Evolutionary conservation across 2,888 invertebrate species (phyloP).

Genomic region (Heliconius ismenius): DNA sequence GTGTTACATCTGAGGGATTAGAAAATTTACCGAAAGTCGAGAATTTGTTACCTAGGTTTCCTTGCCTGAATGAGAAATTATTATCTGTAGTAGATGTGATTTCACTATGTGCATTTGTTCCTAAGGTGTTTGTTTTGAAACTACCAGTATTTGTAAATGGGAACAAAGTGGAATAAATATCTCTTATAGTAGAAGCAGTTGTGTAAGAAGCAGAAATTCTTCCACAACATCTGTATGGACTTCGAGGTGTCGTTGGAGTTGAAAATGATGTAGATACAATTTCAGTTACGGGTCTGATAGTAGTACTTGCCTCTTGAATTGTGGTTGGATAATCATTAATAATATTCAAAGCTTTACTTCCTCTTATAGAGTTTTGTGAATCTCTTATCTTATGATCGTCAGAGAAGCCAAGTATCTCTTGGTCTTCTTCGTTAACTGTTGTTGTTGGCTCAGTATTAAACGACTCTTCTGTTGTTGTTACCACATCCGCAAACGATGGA

Average conservation of each 20-base stretch:
- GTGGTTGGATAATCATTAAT: conserved; percentile 53
- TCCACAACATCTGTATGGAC: conserved; percentile 71
- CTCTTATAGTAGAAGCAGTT: conserved; percentile 60
- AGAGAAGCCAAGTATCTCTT: conserved; percentile 89
- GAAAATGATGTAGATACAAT: conserved; percentile 51
- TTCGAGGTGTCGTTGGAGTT: conserved; percentile 59
- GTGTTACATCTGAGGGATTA: conserved; percentile 70
- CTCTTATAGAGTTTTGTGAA: conserved; percentile 58
- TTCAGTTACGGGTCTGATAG: conserved; percentile 53
- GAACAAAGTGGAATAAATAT: conserved; percentile 62
- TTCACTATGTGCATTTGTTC: conserved; percentile 56
- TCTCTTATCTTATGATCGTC: conserved; percentile 79
- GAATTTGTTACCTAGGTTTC: conserved; percentile 70
- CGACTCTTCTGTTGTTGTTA: conserved; percentile 65
- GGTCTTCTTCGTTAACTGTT: conserved; percentile 85
- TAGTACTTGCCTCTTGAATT: conserved; percentile 56
- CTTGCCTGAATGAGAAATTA: conserved; percentile 63
- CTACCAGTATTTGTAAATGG: conserved; percentile 75
- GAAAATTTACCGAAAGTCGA: conserved; percentile 74
- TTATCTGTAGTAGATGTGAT: conserved; percentile 58
- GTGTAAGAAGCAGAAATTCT: conserved; percentile 76
- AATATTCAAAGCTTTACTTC: conserved; percentile 72
- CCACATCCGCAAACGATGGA: conserved; percentile 81
- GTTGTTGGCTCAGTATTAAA: conserved; percentile 81
- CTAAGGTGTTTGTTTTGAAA: conserved; percentile 56